Percentiles rank a stretch among this genome's conserved stretches.
phyloP scores from a whole-genome alignment of 2,797 vertebrate species.

The Lacerta agilis region DNA sequence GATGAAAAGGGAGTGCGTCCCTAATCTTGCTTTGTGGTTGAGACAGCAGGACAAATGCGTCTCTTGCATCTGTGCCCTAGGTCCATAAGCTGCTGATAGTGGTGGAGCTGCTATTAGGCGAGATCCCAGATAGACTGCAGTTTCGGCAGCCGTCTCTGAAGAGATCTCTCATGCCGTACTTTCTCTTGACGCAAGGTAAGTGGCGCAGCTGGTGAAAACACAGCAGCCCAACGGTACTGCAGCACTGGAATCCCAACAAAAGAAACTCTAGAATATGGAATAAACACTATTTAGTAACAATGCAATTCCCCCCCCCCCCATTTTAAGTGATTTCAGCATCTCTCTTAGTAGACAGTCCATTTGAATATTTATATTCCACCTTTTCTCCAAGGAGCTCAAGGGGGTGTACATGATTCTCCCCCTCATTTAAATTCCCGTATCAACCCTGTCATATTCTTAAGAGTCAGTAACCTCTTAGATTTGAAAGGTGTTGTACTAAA shows the following conservation, averaged over 20 bases:
- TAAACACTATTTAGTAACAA: not conserved
- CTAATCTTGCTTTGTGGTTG: not conserved
- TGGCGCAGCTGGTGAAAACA: fast-evolving
- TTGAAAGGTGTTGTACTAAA: not conserved
- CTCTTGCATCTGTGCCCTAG: constrained; percentile 67
- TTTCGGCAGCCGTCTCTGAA: constrained; percentile 96
- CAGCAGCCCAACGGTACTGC: not conserved
- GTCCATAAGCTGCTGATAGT: constrained; percentile 97
- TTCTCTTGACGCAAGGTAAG: constrained; percentile 95
- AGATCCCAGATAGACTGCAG: constrained; percentile 96
- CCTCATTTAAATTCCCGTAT: no score
- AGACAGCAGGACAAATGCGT: not conserved
- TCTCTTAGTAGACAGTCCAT: not conserved
- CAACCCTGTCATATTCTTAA: not conserved
- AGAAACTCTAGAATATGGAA: not conserved
- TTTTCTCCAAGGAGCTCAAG: no score
- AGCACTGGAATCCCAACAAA: not conserved
- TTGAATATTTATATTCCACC: no score
- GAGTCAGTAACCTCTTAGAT: not conserved
- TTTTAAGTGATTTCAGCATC: not conserved
- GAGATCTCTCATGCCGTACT: constrained; percentile 97
- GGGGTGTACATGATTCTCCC: no score
- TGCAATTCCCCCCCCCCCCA: not conserved
- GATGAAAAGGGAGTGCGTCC: no score
- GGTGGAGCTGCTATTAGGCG: constrained; percentile 93